Percentiles rank a stretch among this genome's conserved stretches.
Evolutionary conservation across 2,888 invertebrate genomes (phyloP).

Genomic region (Eupsilia transversa): DNA sequence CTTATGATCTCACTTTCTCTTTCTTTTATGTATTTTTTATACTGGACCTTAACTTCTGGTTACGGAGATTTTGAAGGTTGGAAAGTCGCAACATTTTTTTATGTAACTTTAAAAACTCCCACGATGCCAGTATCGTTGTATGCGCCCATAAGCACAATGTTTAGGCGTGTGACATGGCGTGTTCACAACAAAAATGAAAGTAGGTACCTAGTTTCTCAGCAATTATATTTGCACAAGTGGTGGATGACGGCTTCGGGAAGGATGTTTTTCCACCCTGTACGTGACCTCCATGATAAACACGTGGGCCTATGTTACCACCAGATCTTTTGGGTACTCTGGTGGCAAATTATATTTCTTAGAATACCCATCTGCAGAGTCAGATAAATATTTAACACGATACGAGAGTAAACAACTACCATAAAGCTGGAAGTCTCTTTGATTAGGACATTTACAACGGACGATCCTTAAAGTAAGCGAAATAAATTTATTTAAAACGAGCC

Average conservation of each 20-base stretch:
- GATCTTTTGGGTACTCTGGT: background rate
- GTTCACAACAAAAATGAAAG: background rate
- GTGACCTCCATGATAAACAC: background rate
- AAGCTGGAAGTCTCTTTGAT: constrained; percentile 20
- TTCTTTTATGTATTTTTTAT: too few species aligned
- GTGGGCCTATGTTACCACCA: background rate
- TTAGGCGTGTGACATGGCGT: background rate
- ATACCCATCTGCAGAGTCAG: background rate
- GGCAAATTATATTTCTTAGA: background rate
- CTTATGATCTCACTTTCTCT: too few species aligned
- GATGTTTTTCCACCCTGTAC: background rate
- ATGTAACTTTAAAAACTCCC: background rate
- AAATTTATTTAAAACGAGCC: constrained; percentile 56
- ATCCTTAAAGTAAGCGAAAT: constrained; percentile 48
- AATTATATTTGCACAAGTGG: background rate
- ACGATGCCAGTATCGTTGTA: background rate
- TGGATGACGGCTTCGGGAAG: background rate
- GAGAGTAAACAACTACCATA: constrained; percentile 14
- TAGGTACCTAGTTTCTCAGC: too few species aligned
- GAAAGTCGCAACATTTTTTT: too few species aligned
- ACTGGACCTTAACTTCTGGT: too few species aligned
- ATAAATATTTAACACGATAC: constrained; percentile 7
- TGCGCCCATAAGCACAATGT: background rate
- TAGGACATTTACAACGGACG: constrained; percentile 25
- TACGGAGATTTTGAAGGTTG: background rate